These are phyloP conservation scores for Stigmatopora argus DNA, from an alignment of 2,113 vertebrate genomes.

Conservation along the genomic window DNA sequence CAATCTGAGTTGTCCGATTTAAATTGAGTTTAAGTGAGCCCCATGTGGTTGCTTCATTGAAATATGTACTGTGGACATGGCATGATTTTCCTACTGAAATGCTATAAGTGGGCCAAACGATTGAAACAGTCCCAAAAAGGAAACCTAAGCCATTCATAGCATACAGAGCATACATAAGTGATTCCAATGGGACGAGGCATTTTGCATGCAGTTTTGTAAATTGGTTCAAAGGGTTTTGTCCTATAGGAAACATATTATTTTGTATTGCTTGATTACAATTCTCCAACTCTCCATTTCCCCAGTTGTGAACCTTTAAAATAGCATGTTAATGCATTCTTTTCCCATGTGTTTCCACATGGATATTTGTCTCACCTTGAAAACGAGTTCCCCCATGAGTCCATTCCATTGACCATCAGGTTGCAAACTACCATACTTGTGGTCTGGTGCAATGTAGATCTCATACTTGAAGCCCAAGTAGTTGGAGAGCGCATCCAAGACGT, in stretches of 20 bases:
- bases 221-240: not conserved
- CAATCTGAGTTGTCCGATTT: constrained; percentile 10
- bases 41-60: not conserved
- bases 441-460: constrained; percentile 92
- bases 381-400: constrained; percentile 90
- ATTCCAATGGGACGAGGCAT: not conserved
- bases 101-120: constrained; percentile 6
- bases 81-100: constrained; percentile 3
- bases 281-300: not conserved
- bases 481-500: constrained; percentile 90
- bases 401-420: constrained; percentile 94
- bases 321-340: not conserved
- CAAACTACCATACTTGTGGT: constrained; percentile 93
- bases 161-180: constrained; percentile 13
- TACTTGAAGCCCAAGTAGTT: constrained; percentile 97
- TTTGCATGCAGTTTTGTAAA: constrained; percentile 13
- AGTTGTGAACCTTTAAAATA: not conserved
- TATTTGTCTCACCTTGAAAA: constrained; percentile 84
- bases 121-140: not conserved
- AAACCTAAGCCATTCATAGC: constrained; percentile 5
- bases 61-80: constrained; percentile 23
- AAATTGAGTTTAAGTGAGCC: constrained; percentile 17
- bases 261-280: not conserved
- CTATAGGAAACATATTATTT: not conserved
- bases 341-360: not conserved